Evolutionary conservation across 1,140 invertebrate species (phyloP).

Genomic region (Drosophila kikkawai): DNA sequence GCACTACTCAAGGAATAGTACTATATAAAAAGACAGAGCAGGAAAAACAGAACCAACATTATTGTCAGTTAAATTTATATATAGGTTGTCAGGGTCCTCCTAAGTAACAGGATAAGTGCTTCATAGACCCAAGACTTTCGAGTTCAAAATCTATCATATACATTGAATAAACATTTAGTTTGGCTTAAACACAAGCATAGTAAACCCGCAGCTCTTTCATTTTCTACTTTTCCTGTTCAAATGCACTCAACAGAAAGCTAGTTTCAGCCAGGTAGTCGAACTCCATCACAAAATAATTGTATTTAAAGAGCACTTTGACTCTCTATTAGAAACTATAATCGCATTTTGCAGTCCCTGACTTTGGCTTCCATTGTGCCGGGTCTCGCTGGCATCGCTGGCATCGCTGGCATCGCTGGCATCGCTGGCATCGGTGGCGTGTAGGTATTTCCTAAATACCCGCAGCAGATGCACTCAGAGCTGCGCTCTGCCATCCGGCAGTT

Average conservation of each 20-base stretch:
- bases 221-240: background rate
- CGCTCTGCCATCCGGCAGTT: constrained; percentile 6
- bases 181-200: background rate
- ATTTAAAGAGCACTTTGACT: constrained; percentile 12
- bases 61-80: background rate
- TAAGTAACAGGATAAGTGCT: too few species aligned
- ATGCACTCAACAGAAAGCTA: background rate
- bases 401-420: background rate
- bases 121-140: too few species aligned
- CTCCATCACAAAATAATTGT: constrained; percentile 6
- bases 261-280: background rate
- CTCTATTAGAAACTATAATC: constrained; percentile 4
- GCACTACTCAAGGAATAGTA: background rate
- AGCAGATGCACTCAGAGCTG: background rate
- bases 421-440: background rate
- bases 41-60: background rate
- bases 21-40: background rate
- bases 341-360: constrained; percentile 11
- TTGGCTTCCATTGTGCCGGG: constrained; percentile 8
- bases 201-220: background rate
- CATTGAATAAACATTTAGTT: background rate
- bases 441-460: constrained; percentile 1
- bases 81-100: too few species aligned
- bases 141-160: background rate
- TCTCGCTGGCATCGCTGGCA: constrained; percentile 2